Evolutionary conservation across 1,140 invertebrate species (phyloP).

Genomic region (Sipha flava): DNA sequence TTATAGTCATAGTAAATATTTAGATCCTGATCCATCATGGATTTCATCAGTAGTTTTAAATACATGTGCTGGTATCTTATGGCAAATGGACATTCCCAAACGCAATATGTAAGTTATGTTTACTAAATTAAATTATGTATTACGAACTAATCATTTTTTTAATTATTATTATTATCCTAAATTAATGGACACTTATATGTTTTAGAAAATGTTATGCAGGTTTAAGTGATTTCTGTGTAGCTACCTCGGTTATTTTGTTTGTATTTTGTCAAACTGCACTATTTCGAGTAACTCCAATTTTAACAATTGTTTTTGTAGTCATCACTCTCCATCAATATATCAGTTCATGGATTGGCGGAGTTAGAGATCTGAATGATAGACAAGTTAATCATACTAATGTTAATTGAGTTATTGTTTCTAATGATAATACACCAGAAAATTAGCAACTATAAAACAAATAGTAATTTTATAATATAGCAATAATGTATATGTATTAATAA

Average conservation of each 20-base stretch:
- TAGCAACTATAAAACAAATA: background rate
- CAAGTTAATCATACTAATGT: background rate
- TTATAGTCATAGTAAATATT: background rate
- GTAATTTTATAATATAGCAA: no score
- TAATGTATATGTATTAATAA: no score
- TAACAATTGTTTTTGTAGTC: background rate
- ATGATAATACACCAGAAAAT: background rate
- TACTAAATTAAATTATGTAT: background rate
- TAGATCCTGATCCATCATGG: constrained; percentile 15
- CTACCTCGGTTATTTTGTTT: background rate
- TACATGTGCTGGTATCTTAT: background rate
- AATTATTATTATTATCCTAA: no score
- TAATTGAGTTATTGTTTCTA: no score
- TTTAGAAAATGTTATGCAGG: constrained; percentile 2
- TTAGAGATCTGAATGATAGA: background rate
- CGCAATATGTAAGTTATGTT: background rate
- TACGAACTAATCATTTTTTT: no score
- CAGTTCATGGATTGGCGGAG: background rate
- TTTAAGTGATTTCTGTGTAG: background rate
- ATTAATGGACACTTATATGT: background rate
- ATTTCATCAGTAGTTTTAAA: background rate
- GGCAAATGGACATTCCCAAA: background rate
- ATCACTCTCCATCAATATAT: background rate
- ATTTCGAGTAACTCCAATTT: constrained; percentile 11
- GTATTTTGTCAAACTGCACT: constrained; percentile 6